A percentile compares a stretch with the other conserved stretches of the same genome.
phyloP scores from a whole-genome alignment of 1,140 invertebrate species.

The Pteromalus puparum region DNA sequence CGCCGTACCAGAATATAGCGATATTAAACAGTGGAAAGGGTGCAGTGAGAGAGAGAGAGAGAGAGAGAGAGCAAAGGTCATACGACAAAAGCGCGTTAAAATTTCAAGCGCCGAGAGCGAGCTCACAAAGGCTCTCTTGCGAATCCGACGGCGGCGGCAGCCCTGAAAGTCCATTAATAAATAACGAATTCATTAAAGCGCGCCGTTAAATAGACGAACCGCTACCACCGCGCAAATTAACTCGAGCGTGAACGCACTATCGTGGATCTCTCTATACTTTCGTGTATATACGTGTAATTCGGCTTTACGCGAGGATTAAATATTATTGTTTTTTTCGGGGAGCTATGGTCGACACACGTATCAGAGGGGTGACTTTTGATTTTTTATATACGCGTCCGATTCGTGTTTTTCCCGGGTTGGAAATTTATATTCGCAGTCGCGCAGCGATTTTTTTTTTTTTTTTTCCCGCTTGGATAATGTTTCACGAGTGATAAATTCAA shows the following conservation, averaged over 20 bases:
- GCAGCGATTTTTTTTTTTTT: no score
- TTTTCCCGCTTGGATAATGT: no score
- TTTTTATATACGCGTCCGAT: no score
- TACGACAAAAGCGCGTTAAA: constrained; percentile 23
- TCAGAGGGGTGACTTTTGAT: no score
- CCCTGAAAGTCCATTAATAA: constrained; percentile 23
- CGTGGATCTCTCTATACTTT: background rate
- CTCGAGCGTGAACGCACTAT: background rate
- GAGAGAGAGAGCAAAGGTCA: constrained; percentile 4
- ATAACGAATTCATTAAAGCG: constrained; percentile 42
- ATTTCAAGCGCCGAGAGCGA: background rate
- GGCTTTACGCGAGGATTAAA: background rate
- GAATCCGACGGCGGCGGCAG: background rate
- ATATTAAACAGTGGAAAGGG: background rate
- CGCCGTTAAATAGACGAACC: constrained; percentile 3
- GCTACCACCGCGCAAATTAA: constrained; percentile 14
- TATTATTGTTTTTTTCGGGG: background rate
- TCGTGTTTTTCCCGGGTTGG: no score
- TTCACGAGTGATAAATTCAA: no score
- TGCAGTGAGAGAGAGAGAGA: background rate
- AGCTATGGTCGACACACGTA: no score
- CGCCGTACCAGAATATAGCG: no score
- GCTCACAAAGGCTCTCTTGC: background rate
- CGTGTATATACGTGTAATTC: no score
- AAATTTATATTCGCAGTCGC: no score